Evolutionary conservation across 64 coral and sea anemone genomes (phyloP).

Genomic region (Astreopora myriophthalma): DNA sequence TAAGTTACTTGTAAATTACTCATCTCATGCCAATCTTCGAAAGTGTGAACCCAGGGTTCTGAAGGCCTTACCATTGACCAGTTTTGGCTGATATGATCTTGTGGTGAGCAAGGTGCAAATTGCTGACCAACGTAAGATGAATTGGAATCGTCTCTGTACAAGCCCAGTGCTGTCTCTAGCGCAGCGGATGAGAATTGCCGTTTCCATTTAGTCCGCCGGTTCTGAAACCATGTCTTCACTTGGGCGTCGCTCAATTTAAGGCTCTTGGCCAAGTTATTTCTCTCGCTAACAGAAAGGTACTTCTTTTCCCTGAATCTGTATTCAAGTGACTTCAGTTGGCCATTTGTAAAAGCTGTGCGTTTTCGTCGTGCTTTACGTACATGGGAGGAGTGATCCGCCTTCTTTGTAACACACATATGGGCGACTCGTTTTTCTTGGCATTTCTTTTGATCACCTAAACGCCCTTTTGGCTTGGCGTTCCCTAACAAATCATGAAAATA

Average conservation of each 20-base stretch:
- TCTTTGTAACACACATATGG: not conserved
- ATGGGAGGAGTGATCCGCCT: not conserved
- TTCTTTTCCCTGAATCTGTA: slow-evolving; percentile 84
- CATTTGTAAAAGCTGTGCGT: slow-evolving; percentile 78
- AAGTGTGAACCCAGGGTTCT: not conserved
- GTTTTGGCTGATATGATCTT: not conserved
- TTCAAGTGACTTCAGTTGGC: slow-evolving; percentile 88
- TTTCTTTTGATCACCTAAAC: not conserved
- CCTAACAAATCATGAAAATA: too few species aligned
- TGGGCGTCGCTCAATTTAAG: slow-evolving; percentile 81
- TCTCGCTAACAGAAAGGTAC: slow-evolving; percentile 82
- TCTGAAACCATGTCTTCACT: slow-evolving; percentile 96
- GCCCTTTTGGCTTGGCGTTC: not conserved
- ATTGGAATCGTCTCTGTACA: not conserved
- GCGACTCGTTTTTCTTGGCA: not conserved
- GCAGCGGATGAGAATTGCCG: slow-evolving; percentile 31
- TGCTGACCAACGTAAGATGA: too few species aligned
- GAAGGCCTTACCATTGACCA: not conserved
- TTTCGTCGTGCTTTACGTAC: slow-evolving; percentile 40
- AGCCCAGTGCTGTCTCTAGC: not conserved
- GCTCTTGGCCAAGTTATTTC: slow-evolving; percentile 78
- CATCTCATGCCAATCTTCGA: not conserved
- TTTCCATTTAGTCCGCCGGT: slow-evolving; percentile 92
- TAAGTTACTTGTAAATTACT: not conserved
- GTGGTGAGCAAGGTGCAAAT: not conserved